Conservation (phyloP, 2,797 vertebrate genomes). For the Urocyon cinereoargenteus region DNA sequence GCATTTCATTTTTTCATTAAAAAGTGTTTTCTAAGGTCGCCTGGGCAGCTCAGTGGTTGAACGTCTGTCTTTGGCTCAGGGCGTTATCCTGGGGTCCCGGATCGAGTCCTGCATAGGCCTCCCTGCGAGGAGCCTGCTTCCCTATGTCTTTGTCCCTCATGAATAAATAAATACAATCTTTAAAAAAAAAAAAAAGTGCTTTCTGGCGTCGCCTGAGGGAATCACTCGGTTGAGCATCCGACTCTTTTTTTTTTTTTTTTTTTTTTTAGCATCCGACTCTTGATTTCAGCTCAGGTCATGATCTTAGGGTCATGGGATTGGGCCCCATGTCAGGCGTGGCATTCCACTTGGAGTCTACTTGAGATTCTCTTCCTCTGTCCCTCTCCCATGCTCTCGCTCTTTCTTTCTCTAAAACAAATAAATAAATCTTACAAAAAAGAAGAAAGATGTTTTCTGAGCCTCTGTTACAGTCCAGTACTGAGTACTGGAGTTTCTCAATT, state of each 20-base stretch:
- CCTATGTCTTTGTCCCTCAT: too few relatives aligned
- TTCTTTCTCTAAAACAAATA: neutral
- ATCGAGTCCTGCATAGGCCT: too few relatives aligned
- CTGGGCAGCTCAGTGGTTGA: neutral
- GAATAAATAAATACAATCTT: too few relatives aligned
- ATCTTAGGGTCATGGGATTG: neutral
- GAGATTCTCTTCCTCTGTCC: neutral
- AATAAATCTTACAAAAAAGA: neutral
- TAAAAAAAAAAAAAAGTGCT: neutral
- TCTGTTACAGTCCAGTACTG: neutral
- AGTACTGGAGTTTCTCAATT: neutral
- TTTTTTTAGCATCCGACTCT: neutral
- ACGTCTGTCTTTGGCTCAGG: too few relatives aligned
- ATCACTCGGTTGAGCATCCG: neutral
- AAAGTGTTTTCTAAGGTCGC: neutral
- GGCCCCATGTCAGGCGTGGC: neutral
- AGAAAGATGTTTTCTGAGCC: constrained; percentile 26
- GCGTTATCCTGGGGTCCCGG: too few relatives aligned
- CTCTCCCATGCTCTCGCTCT: neutral
- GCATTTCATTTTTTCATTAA: constrained; percentile 7
- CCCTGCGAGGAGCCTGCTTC: too few relatives aligned
- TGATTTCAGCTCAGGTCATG: neutral
- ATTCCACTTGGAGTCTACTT: too few relatives aligned
- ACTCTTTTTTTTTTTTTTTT: too few relatives aligned
- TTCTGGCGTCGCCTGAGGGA: neutral